phyloP scores from a whole-genome alignment of 1,140 invertebrate genomes.

The Lepidurus arcticus region DNA sequence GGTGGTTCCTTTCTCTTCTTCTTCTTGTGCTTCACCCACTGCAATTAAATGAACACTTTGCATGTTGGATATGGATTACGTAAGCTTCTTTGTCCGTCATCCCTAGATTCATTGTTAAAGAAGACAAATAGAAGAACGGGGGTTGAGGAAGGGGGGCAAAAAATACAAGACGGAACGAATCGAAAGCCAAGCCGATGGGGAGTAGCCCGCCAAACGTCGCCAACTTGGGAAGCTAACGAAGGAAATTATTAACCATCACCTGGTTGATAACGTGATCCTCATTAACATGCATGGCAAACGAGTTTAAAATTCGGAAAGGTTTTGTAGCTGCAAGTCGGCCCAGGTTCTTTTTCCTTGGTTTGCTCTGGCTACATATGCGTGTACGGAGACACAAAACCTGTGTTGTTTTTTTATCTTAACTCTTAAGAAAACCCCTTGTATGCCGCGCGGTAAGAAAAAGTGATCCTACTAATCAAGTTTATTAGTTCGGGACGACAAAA shows the following conservation, averaged over 20 bases:
- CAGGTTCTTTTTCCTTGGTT: too few species aligned
- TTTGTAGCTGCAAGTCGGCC: neutral
- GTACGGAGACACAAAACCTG: too few species aligned
- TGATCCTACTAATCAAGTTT: too few species aligned
- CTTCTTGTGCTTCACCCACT: neutral
- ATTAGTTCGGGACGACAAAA: too few species aligned
- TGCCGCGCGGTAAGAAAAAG: too few species aligned
- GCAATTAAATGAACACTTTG: too few species aligned
- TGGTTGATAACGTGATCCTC: slow-evolving; percentile 18
- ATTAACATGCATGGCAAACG: slow-evolving; percentile 12
- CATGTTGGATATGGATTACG: too few species aligned
- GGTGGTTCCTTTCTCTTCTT: neutral
- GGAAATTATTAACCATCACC: slow-evolving; percentile 19
- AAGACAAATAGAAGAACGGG: neutral
- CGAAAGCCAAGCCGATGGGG: slow-evolving; percentile 16
- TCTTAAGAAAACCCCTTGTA: too few species aligned
- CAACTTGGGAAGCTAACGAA: slow-evolving; percentile 21
- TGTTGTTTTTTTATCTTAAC: too few species aligned
- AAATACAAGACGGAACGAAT: neutral
- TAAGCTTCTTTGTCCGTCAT: neutral
- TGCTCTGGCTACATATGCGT: too few species aligned
- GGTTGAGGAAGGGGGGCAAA: neutral
- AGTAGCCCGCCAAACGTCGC: slow-evolving; percentile 20
- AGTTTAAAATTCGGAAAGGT: neutral
- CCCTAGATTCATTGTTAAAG: neutral